Percentiles rank a stretch among this genome's conserved stretches.
Conservation (phyloP, 2,113 vertebrate species). For the Centropus bengalensis region DNA sequence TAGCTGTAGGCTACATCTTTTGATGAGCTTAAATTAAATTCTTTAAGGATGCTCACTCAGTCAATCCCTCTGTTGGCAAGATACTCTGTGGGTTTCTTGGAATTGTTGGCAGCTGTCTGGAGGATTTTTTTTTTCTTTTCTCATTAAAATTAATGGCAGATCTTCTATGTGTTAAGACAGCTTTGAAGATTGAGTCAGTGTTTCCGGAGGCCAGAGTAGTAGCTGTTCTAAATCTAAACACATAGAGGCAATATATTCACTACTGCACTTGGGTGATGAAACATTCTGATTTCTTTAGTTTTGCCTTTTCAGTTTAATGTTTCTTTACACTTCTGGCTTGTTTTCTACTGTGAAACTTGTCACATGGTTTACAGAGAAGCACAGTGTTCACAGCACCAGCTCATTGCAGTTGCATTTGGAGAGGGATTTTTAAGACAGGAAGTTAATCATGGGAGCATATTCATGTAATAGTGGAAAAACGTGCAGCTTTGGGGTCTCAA, state of each 20-base stretch:
- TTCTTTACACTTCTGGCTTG: not conserved
- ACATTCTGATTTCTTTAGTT: not conserved
- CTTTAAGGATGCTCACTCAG: slow-evolving; percentile 22
- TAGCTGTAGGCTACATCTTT: slow-evolving; percentile 21
- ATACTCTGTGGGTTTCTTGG: slow-evolving; percentile 14
- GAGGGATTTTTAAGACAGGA: not conserved
- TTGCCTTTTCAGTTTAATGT: not conserved
- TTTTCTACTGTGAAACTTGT: not conserved
- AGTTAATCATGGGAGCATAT: not conserved
- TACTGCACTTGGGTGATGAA: not conserved
- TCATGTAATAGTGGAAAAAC: not conserved
- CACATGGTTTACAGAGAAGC: not conserved
- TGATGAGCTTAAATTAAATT: slow-evolving; percentile 23
- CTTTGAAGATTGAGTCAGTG: slow-evolving; percentile 16
- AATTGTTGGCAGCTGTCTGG: not conserved
- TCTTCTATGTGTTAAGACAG: slow-evolving; percentile 9
- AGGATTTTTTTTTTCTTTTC: not conserved
- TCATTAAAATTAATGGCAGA: slow-evolving; percentile 44
- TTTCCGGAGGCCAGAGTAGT: not conserved
- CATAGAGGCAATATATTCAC: not conserved
- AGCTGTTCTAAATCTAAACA: not conserved
- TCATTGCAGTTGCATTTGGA: not conserved
- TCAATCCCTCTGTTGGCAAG: not conserved
- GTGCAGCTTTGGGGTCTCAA: fast-evolving
- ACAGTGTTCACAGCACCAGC: not conserved